Evolutionary conservation across 2,113 vertebrate species (phyloP).

Genomic region (Heloderma charlesbogerti): DNA sequence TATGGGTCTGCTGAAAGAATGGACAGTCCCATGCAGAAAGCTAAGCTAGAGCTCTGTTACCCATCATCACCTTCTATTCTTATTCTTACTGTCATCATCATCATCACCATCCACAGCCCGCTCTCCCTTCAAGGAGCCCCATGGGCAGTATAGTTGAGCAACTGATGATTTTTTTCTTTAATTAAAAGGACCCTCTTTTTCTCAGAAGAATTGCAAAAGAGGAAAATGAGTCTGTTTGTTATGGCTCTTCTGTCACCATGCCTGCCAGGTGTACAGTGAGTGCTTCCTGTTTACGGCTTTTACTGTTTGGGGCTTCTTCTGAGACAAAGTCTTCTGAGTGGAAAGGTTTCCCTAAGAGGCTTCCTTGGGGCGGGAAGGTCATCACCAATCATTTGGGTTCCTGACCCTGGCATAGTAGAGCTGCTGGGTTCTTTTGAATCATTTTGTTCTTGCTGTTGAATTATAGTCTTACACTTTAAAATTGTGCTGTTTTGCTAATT

Average conservation of each 20-base stretch:
- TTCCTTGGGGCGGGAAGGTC: not conserved
- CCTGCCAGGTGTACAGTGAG: slow-evolving; percentile 6
- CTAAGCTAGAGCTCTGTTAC: too few relatives aligned
- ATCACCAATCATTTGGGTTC: not conserved
- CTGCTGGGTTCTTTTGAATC: not conserved
- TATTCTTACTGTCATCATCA: too few relatives aligned
- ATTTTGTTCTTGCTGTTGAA: not conserved
- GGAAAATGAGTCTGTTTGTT: slow-evolving; percentile 34
- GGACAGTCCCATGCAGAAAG: too few relatives aligned
- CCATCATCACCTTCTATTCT: too few relatives aligned
- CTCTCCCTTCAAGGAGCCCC: not conserved
- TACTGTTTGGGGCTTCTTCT: not conserved
- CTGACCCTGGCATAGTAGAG: not conserved
- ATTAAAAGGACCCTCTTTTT: slow-evolving; percentile 1
- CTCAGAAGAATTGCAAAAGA: slow-evolving; percentile 30
- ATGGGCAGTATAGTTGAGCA: not conserved
- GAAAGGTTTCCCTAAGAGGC: not conserved
- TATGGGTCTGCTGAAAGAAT: too few relatives aligned
- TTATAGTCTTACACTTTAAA: not conserved
- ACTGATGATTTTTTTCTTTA: not conserved
- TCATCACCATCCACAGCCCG: too few relatives aligned
- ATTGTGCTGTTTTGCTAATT: not conserved
- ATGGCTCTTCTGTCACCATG: not conserved
- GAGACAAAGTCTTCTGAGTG: not conserved
- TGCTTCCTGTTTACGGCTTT: slow-evolving; percentile 1